phyloP scores from a whole-genome alignment of 2,888 invertebrate species.

The Synergus japonicus region DNA sequence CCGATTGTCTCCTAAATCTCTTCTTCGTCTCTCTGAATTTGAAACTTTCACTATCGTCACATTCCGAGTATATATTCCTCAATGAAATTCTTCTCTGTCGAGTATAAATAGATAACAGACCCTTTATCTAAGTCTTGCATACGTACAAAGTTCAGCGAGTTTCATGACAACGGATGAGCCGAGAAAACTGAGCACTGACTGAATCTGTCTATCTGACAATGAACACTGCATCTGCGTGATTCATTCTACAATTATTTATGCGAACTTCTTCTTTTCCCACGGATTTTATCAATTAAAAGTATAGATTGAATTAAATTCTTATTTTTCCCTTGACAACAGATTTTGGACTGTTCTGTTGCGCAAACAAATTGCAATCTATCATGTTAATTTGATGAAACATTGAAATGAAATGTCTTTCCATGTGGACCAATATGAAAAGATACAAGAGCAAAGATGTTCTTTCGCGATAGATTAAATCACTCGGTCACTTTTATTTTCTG shows the following conservation, averaged over 20 bases:
- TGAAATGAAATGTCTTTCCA: background rate
- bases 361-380: no score
- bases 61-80: conserved; percentile 45
- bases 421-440: conserved; percentile 35
- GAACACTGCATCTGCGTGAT: background rate
- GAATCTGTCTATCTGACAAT: background rate
- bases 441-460: conserved; percentile 33
- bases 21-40: background rate
- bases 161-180: conserved; percentile 42
- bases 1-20: conserved; percentile 15
- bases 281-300: background rate
- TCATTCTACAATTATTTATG: conserved; percentile 14
- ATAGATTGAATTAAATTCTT: background rate
- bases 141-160: conserved; percentile 59
- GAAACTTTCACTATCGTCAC: conserved; percentile 35
- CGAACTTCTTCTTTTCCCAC: background rate
- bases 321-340: background rate
- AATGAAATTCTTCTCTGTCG: conserved; percentile 46
- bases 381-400: background rate
- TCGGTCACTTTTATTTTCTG: conserved; percentile 69
- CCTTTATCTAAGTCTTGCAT: conserved; percentile 54
- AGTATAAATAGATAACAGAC: conserved; percentile 54
- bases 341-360: background rate
- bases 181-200: conserved; percentile 4
- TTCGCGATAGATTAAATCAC: conserved; percentile 64